Conservation (phyloP, 1,140 invertebrate genomes). For the Fopius arisanus region DNA sequence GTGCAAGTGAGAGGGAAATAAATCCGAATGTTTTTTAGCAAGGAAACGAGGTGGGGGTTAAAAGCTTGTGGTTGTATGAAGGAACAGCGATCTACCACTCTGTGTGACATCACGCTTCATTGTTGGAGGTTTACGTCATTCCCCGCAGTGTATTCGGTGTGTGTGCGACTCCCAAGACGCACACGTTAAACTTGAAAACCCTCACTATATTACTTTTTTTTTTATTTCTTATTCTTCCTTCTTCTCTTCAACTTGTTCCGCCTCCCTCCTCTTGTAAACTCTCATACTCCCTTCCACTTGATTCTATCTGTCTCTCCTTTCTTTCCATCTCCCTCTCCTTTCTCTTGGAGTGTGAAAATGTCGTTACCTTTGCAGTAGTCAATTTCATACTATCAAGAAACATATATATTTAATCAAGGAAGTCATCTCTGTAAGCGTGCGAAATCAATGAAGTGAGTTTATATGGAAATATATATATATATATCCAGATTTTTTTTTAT, state of each 20-base stretch:
- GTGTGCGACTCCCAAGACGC: conserved; percentile 31
- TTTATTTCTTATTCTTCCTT: background rate
- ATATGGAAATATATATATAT: background rate
- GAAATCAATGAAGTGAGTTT: background rate
- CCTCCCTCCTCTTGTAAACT: background rate
- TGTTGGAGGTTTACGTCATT: conserved; percentile 66
- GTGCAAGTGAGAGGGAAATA: background rate
- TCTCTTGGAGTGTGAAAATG: background rate
- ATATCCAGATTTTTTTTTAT: background rate
- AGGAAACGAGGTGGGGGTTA: background rate
- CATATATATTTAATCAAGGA: background rate
- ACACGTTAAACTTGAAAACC: conserved; percentile 24
- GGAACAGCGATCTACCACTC: conserved; percentile 17
- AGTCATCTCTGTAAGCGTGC: background rate
- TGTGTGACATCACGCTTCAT: conserved; percentile 62
- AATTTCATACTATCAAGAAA: background rate
- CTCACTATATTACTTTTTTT: conserved; percentile 5
- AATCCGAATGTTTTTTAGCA: background rate
- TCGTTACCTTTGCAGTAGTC: background rate
- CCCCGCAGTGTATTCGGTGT: conserved; percentile 42
- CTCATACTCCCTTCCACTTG: background rate
- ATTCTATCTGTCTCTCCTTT: background rate
- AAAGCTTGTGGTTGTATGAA: conserved; percentile 21
- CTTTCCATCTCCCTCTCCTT: background rate
- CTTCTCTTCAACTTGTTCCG: background rate